Evolutionary conservation across 2,113 vertebrate species (phyloP), one percentile per base, ranked within the genome.

Genomic region (Lasiurus cinereus): DNA sequence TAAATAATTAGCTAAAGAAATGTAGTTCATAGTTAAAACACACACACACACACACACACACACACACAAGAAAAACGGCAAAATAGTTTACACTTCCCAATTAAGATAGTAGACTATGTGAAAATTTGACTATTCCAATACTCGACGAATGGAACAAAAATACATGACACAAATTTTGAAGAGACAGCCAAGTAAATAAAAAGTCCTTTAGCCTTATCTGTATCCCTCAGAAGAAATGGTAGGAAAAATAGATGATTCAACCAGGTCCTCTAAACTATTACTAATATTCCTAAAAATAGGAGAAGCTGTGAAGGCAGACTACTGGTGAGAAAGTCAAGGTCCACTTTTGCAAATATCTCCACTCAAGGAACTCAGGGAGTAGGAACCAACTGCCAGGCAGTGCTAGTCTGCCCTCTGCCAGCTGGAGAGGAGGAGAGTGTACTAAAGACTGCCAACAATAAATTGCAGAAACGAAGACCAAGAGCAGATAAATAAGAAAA

Each of bases 161-260:
- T 19, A 48, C 33, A 93, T 43, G 48, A 74, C 27, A 50, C 27
- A 10, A 29, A 59, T 78, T 67, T 59, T 92, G 8, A 70, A 94
- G 39, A 89, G 29, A 19, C n/a, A 5, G 24, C 70, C 31, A 93
- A 87, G 18, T 16, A 22, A 78, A 91, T 70, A 73, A 79, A 93
- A 93, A 76, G 46, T 54, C 22, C 43, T 94, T 95, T 90, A 64
- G 88, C 10, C 54, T 79, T 76, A 84, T 62, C n/a, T 70, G 5
- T 27, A 43, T 73, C 79, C 80, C 54, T 92, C 67, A 66, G 43
- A 93, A 92, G 56, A 91, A 54, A 76, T 31, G 19, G 10, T 39
- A 85, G 46, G 66, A n/a, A 80, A 87, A 69, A 43, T 3, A 83
- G 21, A 84, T 56, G 50, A 86, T 69, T 39, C 18, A 14, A 29